Evolutionary conservation across 2,797 vertebrate species (phyloP).

Genomic region (Pantherophis alleghaniensis): DNA sequence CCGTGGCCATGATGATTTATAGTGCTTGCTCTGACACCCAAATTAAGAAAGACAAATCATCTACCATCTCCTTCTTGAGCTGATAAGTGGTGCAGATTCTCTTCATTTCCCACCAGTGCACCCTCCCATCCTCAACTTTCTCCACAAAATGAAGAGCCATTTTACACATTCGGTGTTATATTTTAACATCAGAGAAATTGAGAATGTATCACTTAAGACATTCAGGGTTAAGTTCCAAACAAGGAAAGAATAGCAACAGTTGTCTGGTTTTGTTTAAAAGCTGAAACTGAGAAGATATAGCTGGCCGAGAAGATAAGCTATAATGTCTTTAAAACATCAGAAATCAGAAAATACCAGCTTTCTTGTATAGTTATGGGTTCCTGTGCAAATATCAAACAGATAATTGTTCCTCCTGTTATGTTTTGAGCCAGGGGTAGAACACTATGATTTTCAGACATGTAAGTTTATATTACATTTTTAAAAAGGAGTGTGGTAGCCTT

Average conservation of each 20-base stretch:
- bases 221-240: not conserved
- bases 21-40: constrained; percentile 19
- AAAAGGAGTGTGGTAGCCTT: not conserved
- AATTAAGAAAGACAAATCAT: constrained; percentile 43
- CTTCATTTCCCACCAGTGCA: not conserved
- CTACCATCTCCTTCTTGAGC: not conserved
- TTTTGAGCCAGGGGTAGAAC: not conserved
- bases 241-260: not conserved
- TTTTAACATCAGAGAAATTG: not conserved
- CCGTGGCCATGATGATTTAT: constrained; percentile 46
- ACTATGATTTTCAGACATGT: not conserved
- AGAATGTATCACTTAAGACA: not conserved
- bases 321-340: not conserved
- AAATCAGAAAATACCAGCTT: not conserved
- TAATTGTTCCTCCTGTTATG: not conserved
- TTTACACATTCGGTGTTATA: accelerated
- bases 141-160: not conserved
- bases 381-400: not conserved
- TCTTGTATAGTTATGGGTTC: not conserved
- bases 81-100: not conserved
- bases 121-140: not conserved
- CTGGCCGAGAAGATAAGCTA: not conserved
- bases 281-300: too few relatives aligned
- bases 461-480: not conserved
- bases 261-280: not conserved